These are phyloP conservation scores for Drosophila pectinifera DNA, from an alignment of 1,140 invertebrate species.

Conservation along the genomic window DNA sequence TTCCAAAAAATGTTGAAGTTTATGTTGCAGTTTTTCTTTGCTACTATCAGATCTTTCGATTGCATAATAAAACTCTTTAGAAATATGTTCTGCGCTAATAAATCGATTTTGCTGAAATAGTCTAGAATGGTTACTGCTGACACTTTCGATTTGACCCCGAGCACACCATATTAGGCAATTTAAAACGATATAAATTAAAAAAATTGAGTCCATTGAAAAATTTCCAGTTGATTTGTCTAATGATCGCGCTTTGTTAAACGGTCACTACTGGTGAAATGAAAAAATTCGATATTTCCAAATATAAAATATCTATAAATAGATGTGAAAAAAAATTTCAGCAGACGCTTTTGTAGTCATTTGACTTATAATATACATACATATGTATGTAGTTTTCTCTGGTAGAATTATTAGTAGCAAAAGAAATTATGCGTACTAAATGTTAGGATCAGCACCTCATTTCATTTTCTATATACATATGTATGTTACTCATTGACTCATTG, in stretches of 20 bases:
- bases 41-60: constrained; percentile 42
- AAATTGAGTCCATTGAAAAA: neutral
- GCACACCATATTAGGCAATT: neutral
- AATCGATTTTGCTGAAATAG: neutral
- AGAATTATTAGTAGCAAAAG: too few relatives aligned
- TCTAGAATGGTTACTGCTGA: neutral
- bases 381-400: too few relatives aligned
- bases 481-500: too few relatives aligned
- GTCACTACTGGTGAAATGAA: neutral
- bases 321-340: neutral
- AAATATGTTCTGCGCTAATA: constrained; percentile 56
- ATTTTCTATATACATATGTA: too few relatives aligned
- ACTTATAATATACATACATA: too few relatives aligned
- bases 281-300: neutral
- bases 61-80: constrained; percentile 55
- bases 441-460: too few relatives aligned
- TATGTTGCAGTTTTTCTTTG: constrained; percentile 59
- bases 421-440: too few relatives aligned
- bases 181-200: neutral
- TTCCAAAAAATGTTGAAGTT: constrained; percentile 66
- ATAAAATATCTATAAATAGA: constrained; percentile 9
- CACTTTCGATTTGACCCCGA: neutral
- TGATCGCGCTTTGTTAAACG: neutral
- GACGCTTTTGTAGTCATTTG: neutral
- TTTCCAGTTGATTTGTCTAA: neutral